phyloP scores from a whole-genome alignment of 1,140 invertebrate genomes.

The Drosophila navojoa region DNA sequence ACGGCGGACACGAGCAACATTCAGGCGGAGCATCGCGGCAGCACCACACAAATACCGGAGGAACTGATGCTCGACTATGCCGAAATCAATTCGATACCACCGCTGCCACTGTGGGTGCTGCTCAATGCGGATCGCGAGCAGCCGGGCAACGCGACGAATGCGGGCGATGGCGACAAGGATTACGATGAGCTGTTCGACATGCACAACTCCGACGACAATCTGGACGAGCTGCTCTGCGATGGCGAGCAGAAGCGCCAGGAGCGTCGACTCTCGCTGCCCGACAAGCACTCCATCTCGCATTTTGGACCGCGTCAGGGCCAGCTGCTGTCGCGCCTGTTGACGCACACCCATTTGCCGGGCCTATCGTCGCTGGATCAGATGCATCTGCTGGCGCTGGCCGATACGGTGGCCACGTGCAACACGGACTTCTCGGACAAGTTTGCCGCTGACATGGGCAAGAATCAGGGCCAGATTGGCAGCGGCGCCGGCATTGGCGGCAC shows the following conservation, averaged over 20 bases:
- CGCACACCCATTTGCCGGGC: slow-evolving; percentile 98
- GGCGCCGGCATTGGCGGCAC: slow-evolving; percentile 82
- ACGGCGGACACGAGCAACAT: slow-evolving; percentile 87
- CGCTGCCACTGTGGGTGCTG: slow-evolving; percentile 97
- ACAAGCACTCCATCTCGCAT: slow-evolving; percentile 90
- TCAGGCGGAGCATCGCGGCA: slow-evolving; percentile 86
- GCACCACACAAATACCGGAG: slow-evolving; percentile 88
- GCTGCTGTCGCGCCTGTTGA: slow-evolving; percentile 93
- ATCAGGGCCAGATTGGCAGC: slow-evolving; percentile 83
- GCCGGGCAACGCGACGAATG: slow-evolving; percentile 84
- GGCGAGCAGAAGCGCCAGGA: slow-evolving; percentile 87
- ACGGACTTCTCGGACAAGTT: slow-evolving; percentile 93
- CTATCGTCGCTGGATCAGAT: slow-evolving; percentile 99
- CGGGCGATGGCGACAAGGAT: slow-evolving; percentile 87
- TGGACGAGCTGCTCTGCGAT: slow-evolving; percentile 92
- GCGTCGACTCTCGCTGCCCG: slow-evolving; percentile 87
- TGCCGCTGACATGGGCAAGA: slow-evolving; percentile 90
- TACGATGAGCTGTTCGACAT: slow-evolving; percentile 95
- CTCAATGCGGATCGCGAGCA: slow-evolving; percentile 96
- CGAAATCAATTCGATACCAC: slow-evolving; percentile 97
- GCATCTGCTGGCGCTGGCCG: slow-evolving; percentile 98
- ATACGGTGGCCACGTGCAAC: slow-evolving; percentile 97
- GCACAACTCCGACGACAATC: slow-evolving; percentile 90
- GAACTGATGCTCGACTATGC: slow-evolving; percentile 96
- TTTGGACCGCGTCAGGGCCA: slow-evolving; percentile 92